A percentile compares a stretch with the other conserved stretches of the same genome.
Evolutionary conservation across 2,888 invertebrate genomes (phyloP).

Genomic region (Achlya flavicornis): DNA sequence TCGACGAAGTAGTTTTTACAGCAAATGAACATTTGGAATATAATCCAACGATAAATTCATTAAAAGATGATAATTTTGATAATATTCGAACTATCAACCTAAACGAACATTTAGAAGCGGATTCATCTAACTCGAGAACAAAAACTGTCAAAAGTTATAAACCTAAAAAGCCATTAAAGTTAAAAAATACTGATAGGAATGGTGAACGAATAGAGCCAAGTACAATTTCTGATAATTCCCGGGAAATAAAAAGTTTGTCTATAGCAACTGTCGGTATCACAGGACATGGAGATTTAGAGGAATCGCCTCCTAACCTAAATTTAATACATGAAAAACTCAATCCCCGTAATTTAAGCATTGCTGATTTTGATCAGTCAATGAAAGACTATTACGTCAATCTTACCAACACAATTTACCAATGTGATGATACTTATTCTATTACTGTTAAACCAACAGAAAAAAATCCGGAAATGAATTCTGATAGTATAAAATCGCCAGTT

Average conservation of each 20-base stretch:
- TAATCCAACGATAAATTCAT: neutral
- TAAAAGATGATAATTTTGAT: neutral
- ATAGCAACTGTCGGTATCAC: slow-evolving; percentile 63
- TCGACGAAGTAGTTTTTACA: slow-evolving; percentile 33
- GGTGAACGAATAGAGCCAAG: neutral
- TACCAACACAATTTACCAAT: slow-evolving; percentile 38
- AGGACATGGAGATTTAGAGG: slow-evolving; percentile 61
- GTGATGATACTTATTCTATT: neutral
- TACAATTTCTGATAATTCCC: neutral
- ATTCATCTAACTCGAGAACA: neutral
- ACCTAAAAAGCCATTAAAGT: neutral
- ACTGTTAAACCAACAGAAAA: slow-evolving; percentile 12
- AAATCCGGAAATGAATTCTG: neutral
- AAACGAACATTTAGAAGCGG: neutral
- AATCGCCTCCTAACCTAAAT: slow-evolving; percentile 53
- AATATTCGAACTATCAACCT: neutral
- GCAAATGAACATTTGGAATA: neutral
- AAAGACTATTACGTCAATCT: slow-evolving; percentile 55
- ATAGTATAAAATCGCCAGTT: slow-evolving; percentile 34
- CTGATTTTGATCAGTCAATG: slow-evolving; percentile 46
- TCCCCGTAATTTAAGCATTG: slow-evolving; percentile 53
- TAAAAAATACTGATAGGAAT: neutral
- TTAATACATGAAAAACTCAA: slow-evolving; percentile 39
- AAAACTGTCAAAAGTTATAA: neutral
- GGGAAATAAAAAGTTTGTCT: slow-evolving; percentile 30